These are phyloP conservation scores for Pollicipes pollicipes DNA, from an alignment of 1,140 invertebrate species.

Conservation along the genomic window DNA sequence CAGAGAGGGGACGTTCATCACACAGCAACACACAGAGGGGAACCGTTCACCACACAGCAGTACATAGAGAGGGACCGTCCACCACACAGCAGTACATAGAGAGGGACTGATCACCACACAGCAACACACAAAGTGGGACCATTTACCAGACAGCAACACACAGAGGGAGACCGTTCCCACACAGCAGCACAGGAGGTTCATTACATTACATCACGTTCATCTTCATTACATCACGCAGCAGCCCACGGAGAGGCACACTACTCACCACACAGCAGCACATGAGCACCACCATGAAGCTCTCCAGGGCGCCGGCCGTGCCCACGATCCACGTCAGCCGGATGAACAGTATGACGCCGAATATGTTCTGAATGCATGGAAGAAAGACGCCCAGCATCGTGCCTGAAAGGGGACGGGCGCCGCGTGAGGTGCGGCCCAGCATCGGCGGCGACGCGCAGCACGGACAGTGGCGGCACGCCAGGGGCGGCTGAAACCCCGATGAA, in stretches of 20 bases:
- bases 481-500: too few species aligned
- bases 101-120: too few species aligned
- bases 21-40: too few species aligned
- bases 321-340: conserved; percentile 98
- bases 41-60: too few species aligned
- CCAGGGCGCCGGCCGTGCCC: conserved; percentile 84
- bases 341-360: conserved; percentile 97
- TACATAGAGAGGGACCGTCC: too few species aligned
- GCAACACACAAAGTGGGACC: too few species aligned
- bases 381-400: conserved; percentile 96
- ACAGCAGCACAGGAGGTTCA: conserved; percentile 89
- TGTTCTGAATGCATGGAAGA: conserved; percentile 97
- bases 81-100: too few species aligned
- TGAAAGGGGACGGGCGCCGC: not conserved
- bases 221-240: not conserved
- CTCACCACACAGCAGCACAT: conserved; percentile 91
- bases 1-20: too few species aligned
- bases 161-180: conserved; percentile 47
- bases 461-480: too few species aligned
- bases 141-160: conserved; percentile 15
- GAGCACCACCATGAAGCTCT: conserved; percentile 86
- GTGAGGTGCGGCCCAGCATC: too few species aligned
- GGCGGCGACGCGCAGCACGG: too few species aligned
- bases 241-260: conserved; percentile 14
- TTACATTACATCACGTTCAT: too few species aligned